A percentile compares a stretch with the other conserved stretches of the same genome.
phyloP scores from a whole-genome alignment of 2,797 vertebrate genomes.

The Spinibarbus caldwelli region DNA sequence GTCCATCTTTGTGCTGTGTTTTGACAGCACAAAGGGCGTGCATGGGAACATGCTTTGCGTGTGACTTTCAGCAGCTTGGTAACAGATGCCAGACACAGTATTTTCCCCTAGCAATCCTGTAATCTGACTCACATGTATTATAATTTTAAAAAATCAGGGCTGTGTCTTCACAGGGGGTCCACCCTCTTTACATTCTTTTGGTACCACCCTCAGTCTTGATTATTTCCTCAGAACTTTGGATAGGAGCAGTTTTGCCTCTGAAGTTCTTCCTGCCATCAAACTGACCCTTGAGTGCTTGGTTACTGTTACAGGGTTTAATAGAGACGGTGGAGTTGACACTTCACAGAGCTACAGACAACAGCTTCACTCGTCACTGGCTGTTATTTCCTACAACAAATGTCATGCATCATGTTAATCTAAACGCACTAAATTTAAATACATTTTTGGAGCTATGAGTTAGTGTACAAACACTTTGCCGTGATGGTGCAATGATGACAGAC shows the following conservation, averaged over 20 bases:
- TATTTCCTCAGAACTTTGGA: neutral
- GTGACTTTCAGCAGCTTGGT: conserved; percentile 61
- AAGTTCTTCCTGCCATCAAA: conserved; percentile 6
- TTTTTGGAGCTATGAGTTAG: neutral
- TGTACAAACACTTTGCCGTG: neutral
- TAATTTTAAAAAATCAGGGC: conserved; percentile 62
- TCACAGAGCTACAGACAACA: neutral
- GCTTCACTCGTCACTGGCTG: neutral
- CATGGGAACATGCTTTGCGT: conserved; percentile 31
- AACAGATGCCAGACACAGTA: conserved; percentile 74
- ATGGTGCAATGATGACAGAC: neutral
- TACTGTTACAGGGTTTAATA: neutral
- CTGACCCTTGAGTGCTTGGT: neutral
- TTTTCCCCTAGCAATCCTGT: conserved; percentile 69
- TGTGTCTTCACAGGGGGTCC: conserved; percentile 6
- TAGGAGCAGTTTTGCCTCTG: neutral
- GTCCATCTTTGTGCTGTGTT: conserved; percentile 20
- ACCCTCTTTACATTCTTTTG: neutral
- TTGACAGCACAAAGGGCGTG: conserved; percentile 44
- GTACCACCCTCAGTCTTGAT: neutral
- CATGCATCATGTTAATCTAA: neutral
- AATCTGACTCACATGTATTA: conserved; percentile 69
- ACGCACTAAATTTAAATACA: neutral
- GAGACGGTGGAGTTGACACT: neutral
- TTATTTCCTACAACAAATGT: neutral